Evolutionary conservation across 92 coral and sea anemone genomes (phyloP).

Genomic region (Umimayanthus chanpuru): DNA sequence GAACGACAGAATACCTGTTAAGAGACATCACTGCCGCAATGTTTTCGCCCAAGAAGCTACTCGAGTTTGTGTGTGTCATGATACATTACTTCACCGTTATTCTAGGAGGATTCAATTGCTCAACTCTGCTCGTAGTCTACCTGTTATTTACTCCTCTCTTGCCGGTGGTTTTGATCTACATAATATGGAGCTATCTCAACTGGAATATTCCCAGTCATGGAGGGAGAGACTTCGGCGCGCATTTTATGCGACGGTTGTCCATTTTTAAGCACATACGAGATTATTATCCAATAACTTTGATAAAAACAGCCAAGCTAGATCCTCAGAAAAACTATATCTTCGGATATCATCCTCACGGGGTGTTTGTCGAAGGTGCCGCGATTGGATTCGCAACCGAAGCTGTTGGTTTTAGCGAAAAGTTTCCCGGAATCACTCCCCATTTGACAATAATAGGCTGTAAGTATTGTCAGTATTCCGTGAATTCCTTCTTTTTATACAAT

Average conservation of each 20-base stretch:
- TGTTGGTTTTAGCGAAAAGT: conserved; percentile 61
- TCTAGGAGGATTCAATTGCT: conserved; percentile 25
- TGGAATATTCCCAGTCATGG: conserved; percentile 81
- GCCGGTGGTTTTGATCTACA: conserved; percentile 69
- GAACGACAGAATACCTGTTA: too few relatives aligned
- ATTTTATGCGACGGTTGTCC: conserved; percentile 60
- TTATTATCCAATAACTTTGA: conserved; percentile 84
- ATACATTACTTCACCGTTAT: conserved; percentile 3
- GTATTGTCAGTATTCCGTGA: conserved; percentile 47
- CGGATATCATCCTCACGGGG: conserved; percentile 97
- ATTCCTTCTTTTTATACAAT: background rate
- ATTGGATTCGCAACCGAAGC: conserved; percentile 84
- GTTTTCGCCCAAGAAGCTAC: conserved; percentile 18
- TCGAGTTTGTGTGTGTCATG: conserved; percentile 26
- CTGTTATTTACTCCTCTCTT: conserved; percentile 71
- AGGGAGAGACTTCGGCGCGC: conserved; percentile 61
- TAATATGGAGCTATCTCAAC: conserved; percentile 76
- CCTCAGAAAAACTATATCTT: conserved; percentile 84
- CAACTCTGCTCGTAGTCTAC: conserved; percentile 33
- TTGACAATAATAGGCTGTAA: conserved; percentile 50
- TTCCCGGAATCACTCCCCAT: conserved; percentile 54
- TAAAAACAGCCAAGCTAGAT: conserved; percentile 86
- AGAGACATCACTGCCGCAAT: background rate
- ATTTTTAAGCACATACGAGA: conserved; percentile 77
- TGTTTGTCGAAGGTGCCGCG: conserved; percentile 72